Base-by-base conservation (phyloP, 2,797 vertebrate species). In the Paratrypauchen microcephalus region DNA sequence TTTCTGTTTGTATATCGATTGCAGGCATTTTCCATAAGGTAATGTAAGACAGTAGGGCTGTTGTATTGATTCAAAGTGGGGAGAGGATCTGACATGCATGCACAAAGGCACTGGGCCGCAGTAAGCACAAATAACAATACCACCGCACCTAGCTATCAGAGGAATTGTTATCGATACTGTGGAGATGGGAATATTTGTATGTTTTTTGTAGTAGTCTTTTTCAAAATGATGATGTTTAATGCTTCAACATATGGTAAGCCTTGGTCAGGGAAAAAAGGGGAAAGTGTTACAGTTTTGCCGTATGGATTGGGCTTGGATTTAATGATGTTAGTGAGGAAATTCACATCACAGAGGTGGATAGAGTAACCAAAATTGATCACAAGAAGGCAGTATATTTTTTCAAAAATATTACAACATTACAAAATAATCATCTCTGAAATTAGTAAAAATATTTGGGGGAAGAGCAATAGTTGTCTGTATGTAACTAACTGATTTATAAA, bases 21-120 rank as follows among this genome's bases (percentile, higher is more conserved):
- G 56, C 58, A 6, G 36, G 5, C 50, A 4, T n/a, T 56, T 72
- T 72, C 52, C 70, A 73, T 59, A 59, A 30, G 23, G 45, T 52
- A 64, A 6, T 18, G 24, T 67, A 13, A 54, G 65, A 65, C 18
- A 45, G 55, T 50, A 56, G 60, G 36, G 19, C 63, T 65, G 30
- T 52, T 18, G 16, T 66, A 68, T 64, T 66, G 63, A 78, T 74
- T 73, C 26, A 26, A 36, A 54, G 58, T 16, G 26, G 59, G 47
- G 13, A 67, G 54, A 50, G 48, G 15, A 56, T 65, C 23, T 70
- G 59, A 65, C 56, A 45, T 23, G 11, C 50, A 57, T 21, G 65
- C 45, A 64, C 61, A 52, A 55, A 55, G 11, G 39, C 24, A 45
- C 47, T 11, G 13, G 16, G 6, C 41, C 45, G 24, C 16, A 15